Evolutionary conservation across 2,888 invertebrate species (phyloP), one percentile per base, ranked within the genome.

Genomic region (Macrophya alboannulata): DNA sequence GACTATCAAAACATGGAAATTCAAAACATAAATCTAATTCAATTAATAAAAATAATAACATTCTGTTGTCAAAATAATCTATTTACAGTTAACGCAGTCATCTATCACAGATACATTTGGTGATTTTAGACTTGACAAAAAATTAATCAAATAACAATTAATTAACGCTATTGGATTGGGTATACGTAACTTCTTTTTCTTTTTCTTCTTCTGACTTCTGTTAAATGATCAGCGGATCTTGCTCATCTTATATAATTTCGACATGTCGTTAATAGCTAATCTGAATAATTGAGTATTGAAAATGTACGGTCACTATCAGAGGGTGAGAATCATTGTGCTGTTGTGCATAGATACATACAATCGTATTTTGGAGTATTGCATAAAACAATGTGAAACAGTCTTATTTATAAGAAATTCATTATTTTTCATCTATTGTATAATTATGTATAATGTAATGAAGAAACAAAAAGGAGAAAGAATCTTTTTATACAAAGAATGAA

Each of bases 91-190:
- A 81, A 81, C 40, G 81, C 81, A 81, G 81, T 81, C 81, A 62
- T 81, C 81, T 81, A 81, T 81, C 81, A 81, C 81, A 81, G 81
- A 81, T 81, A 81, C 62, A 81, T 81, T 81, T 59, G 81, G 62
- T 81, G 81, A 81, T 43, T 81, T 74, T 62, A 43, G 81, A 62
- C 81, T 43, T 62, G 81, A 45, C 10, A n/a, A 43, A 74, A 74
- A 45, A 40, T 31, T 43, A 21, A 74, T 45, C 45, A 6, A 77
- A 55, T 25, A 55, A 43, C 31, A 62, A 81, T 55, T 55, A 25
- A 81, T 62, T 40, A 59, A 51, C 21, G 37, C 31, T 81, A 81
- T 81, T 81, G 21, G 9, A 81, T 81, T 31, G 8, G n/a, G 4
- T 55, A 55, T 37, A 55, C 25, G 48, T 77, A 51, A 31, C 55